phyloP scores from a whole-genome alignment of 2,888 invertebrate species.

The Drosophila mettleri region DNA sequence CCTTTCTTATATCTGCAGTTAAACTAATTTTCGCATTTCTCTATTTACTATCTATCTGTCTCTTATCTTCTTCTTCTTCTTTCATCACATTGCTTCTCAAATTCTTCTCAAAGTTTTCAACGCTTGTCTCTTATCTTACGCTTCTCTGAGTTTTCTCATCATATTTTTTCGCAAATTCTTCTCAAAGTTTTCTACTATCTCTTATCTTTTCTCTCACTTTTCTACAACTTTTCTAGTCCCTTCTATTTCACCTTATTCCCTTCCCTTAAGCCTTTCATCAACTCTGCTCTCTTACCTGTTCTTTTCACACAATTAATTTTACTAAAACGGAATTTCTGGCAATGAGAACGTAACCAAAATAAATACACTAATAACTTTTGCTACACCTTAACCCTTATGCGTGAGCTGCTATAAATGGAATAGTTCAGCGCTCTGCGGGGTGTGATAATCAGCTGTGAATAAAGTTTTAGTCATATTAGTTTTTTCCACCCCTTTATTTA shows the following conservation, averaged over 20 bases:
- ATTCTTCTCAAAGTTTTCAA: background rate
- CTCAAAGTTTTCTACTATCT: background rate
- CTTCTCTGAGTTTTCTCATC: no score
- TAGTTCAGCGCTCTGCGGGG: conserved; percentile 7
- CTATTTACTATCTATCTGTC: no score
- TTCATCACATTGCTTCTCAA: background rate
- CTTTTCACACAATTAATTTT: background rate
- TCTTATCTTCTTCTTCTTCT: no score
- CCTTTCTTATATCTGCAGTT: no score
- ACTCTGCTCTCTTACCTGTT: no score
- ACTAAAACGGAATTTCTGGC: background rate
- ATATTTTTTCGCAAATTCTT: background rate
- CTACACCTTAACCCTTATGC: background rate
- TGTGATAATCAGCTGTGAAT: conserved; percentile 12
- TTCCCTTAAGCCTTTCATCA: background rate
- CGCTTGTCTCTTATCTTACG: background rate
- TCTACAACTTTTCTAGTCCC: background rate
- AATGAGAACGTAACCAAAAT: background rate
- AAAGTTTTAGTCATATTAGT: conserved; percentile 32
- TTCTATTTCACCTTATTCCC: background rate
- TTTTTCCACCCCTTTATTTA: conserved; percentile 43
- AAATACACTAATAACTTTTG: background rate
- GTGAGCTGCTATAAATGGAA: background rate
- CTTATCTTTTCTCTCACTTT: background rate
- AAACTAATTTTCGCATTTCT: no score